Base-by-base conservation (phyloP, 1,140 invertebrate genomes). In the Neomicropteryx cornuta region DNA sequence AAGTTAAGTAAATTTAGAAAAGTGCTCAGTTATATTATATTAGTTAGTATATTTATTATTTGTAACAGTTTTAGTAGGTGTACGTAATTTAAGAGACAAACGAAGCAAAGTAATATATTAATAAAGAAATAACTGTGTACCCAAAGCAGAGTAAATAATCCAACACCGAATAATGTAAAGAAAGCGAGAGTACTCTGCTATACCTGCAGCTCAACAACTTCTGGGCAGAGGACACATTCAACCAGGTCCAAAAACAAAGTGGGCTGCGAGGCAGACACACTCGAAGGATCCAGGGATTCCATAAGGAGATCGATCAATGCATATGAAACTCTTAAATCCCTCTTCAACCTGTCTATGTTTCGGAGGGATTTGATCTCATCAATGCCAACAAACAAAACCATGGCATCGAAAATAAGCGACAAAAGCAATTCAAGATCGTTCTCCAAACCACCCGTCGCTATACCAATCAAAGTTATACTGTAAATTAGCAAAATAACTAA, bases 341-440 rank as follows among this genome's bases (percentile, higher is more conserved):
- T 71, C 53, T 88, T 88, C 16, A 88, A 64, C 52, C 81, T 71
- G 51, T 89, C 86, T 28, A 86, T 63, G 60, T 84, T 88, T 50
- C 80, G 76, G 23, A 80, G 70, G 42, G 67, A 76, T 46, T 77
- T 75, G 16, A 89, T 59, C 48, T 86, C 81, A 40, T 88, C 82
- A 4, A 83, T 70, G 10, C 87, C 85, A 47, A 83, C 75, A 39
- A 79, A 74, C 24, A 89, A 68, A 6, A 89, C 71, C 71, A 90
- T 78, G 2, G 77, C 68, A 51, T 80, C 73, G 53, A 86, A 85
- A 24, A 84, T 70, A 24, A 75, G 70, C 24, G 80, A 73, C n/a
- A 89, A 52, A 20, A 87, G 66, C 24, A 71, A 65, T 43, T 73
- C 65, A 28, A 83, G 48, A 33, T 80, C 65, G 55, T 66, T 64